Percentiles rank a stretch among this genome's conserved stretches.
Conservation (phyloP, 2,888 invertebrate species). For the Parnassius apollo region DNA sequence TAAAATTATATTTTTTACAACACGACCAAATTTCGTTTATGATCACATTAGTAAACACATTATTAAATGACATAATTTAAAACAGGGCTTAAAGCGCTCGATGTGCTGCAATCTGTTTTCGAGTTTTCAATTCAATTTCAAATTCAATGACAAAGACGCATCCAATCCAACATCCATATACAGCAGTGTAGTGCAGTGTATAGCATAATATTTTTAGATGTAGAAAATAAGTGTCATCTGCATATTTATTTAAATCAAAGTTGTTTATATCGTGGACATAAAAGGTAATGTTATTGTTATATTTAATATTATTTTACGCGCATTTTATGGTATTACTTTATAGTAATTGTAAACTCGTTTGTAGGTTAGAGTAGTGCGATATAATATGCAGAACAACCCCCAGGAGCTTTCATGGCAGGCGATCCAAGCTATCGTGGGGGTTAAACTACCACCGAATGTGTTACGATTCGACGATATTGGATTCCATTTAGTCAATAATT, state of each 20-base stretch:
- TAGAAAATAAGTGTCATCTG: conserved; percentile 77
- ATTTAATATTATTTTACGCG: conserved; percentile 31
- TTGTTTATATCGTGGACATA: conserved; percentile 56
- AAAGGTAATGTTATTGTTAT: conserved; percentile 61
- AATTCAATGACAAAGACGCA: conserved; percentile 36
- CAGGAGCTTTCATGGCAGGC: conserved; percentile 82
- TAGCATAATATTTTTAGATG: conserved; percentile 81
- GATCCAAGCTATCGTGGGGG: conserved; percentile 80
- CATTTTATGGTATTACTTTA: conserved; percentile 33
- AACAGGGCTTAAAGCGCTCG: neutral
- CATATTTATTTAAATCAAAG: conserved; percentile 54
- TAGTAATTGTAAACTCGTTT: conserved; percentile 74
- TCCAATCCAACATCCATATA: conserved; percentile 25
- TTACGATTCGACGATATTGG: conserved; percentile 79
- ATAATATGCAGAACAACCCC: conserved; percentile 82
- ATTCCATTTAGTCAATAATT: conserved; percentile 73
- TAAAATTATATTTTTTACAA: too few species aligned
- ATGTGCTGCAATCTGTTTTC: conserved; percentile 12
- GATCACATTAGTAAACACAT: too few species aligned
- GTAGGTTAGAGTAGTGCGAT: conserved; percentile 81
- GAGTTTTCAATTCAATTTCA: conserved; percentile 26
- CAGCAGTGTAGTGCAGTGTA: conserved; percentile 44
- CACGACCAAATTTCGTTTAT: too few species aligned
- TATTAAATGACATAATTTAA: too few species aligned
- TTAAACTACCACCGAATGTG: conserved; percentile 77